Evolutionary conservation across 2,888 invertebrate genomes (phyloP).

Genomic region (Entomobrya proxima): DNA sequence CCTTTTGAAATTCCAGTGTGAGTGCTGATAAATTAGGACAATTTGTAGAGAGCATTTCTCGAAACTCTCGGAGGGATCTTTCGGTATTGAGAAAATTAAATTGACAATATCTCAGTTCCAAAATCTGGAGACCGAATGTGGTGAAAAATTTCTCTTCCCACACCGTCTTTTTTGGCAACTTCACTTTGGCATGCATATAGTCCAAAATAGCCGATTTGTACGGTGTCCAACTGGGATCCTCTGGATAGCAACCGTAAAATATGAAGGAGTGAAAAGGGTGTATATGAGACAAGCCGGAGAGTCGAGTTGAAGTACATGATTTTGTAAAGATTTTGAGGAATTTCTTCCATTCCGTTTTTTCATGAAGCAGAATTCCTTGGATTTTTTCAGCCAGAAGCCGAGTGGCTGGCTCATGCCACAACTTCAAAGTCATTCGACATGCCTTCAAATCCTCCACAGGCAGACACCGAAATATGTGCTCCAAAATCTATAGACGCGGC

Average conservation of each 20-base stretch:
- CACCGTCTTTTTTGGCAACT: constrained; percentile 56
- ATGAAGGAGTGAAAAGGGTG: constrained; percentile 67
- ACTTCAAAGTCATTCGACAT: constrained; percentile 60
- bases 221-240: constrained; percentile 67
- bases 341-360: constrained; percentile 66
- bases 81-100: constrained; percentile 65
- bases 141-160: constrained; percentile 66
- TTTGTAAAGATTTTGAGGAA: constrained; percentile 68
- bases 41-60: constrained; percentile 64
- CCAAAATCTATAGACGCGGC: constrained; percentile 45
- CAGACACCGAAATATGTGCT: constrained; percentile 46
- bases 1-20: constrained; percentile 63
- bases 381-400: constrained; percentile 42
- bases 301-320: constrained; percentile 52
- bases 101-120: constrained; percentile 60
- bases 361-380: constrained; percentile 63
- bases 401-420: constrained; percentile 67
- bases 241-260: constrained; percentile 60
- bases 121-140: constrained; percentile 62
- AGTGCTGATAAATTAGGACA: constrained; percentile 64
- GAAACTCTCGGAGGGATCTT: constrained; percentile 63
- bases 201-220: constrained; percentile 66
- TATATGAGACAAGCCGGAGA: constrained; percentile 29
- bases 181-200: constrained; percentile 66
- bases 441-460: constrained; percentile 69